These are phyloP conservation scores for Pteria penguin DNA, from an alignment of 2,888 invertebrate species.

Conservation along the genomic window DNA sequence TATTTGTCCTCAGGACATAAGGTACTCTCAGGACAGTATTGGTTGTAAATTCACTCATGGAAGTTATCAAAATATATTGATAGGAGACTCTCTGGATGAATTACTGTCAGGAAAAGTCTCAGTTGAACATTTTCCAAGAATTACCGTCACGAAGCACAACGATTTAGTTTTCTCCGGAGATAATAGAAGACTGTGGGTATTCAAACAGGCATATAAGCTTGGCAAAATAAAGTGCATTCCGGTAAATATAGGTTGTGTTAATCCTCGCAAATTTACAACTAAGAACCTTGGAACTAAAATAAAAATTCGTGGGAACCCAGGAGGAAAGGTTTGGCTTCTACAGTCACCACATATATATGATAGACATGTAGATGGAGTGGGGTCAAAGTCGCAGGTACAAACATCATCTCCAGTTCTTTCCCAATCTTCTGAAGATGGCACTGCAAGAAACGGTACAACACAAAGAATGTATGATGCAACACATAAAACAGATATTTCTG, in stretches of 20 bases:
- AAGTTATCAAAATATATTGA: neutral
- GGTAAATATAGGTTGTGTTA: neutral
- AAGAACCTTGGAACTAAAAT: neutral
- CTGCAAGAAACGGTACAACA: too few species aligned
- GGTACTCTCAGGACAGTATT: conserved; percentile 5
- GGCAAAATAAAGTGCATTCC: neutral
- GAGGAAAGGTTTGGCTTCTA: conserved; percentile 6
- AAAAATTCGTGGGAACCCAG: neutral
- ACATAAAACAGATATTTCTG: too few species aligned
- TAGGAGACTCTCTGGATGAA: conserved; percentile 2
- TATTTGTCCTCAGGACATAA: neutral
- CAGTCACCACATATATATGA: too few species aligned
- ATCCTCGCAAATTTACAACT: conserved; percentile 9
- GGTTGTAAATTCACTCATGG: neutral
- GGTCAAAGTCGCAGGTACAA: too few species aligned
- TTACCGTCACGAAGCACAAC: neutral
- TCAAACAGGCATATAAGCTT: neutral
- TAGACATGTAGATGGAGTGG: too few species aligned
- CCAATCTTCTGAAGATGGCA: too few species aligned
- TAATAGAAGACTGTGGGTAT: conserved; percentile 12
- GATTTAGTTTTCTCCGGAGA: neutral
- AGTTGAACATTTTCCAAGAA: neutral
- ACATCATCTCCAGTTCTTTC: too few species aligned
- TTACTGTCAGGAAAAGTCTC: neutral
- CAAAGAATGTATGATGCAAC: too few species aligned